Conservation (phyloP, 2,888 invertebrate species). For the Acrobasis consociella region DNA sequence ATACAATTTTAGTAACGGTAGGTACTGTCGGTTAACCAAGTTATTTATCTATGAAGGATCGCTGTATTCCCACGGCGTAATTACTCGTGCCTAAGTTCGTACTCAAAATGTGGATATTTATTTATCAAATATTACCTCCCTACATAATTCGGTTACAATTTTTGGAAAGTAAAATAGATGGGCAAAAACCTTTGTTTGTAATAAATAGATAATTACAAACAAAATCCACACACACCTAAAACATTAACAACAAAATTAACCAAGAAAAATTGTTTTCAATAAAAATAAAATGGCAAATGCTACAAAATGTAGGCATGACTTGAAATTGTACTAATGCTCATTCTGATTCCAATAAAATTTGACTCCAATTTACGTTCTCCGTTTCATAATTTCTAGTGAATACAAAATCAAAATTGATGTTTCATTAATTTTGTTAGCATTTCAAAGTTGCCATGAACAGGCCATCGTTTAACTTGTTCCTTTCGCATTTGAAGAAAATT, state of each 20-base stretch:
- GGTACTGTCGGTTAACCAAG: too few relatives aligned
- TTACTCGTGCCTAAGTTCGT: background rate
- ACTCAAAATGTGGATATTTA: background rate
- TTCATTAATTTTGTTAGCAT: background rate
- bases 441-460: slow-evolving; percentile 6
- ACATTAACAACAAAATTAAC: too few relatives aligned
- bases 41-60: background rate
- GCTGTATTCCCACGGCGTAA: background rate
- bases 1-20: background rate
- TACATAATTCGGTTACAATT: too few relatives aligned
- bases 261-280: too few relatives aligned
- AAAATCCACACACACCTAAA: too few relatives aligned
- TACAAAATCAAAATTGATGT: background rate
- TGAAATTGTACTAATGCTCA: too few relatives aligned
- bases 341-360: too few relatives aligned
- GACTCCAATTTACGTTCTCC: background rate
- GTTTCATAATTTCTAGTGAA: background rate
- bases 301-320: too few relatives aligned
- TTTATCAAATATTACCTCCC: background rate
- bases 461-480: slow-evolving; percentile 9
- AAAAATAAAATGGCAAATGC: too few relatives aligned
- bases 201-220: too few relatives aligned
- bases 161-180: too few relatives aligned
- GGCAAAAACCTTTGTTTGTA: too few relatives aligned
- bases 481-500: slow-evolving; percentile 30